Evolutionary conservation across 2,888 invertebrate genomes (phyloP).

Genomic region (Sepiola atlantica): DNA sequence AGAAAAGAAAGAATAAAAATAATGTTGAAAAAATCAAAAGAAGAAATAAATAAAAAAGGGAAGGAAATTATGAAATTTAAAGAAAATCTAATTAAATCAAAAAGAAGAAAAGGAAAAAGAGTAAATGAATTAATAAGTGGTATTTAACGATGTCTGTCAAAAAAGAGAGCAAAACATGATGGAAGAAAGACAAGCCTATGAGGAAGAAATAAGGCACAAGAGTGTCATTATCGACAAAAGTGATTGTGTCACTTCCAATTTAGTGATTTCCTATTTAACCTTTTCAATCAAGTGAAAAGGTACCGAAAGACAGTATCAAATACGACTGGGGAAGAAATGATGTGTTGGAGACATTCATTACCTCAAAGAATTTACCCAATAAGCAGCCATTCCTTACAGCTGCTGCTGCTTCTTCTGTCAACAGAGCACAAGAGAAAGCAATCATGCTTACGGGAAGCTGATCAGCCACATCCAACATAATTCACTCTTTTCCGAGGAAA

Average conservation of each 20-base stretch:
- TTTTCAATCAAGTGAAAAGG: constrained; percentile 20
- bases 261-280: constrained; percentile 11
- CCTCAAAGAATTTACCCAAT: not conserved
- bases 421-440: not conserved
- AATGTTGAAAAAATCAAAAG: not conserved
- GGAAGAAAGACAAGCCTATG: not conserved
- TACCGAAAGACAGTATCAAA: not conserved
- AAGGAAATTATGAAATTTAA: not conserved
- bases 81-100: not conserved
- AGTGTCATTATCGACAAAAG: not conserved
- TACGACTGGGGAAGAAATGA: not conserved
- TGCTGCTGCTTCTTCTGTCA: not conserved
- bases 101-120: not conserved
- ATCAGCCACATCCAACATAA: not conserved
- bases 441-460: not conserved
- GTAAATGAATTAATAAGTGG: not conserved
- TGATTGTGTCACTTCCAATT: not conserved
- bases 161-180: not conserved
- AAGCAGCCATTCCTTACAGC: not conserved
- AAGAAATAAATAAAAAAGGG: not conserved
- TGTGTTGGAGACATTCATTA: not conserved
- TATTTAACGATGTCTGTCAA: not conserved
- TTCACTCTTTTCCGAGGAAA: not conserved
- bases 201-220: not conserved
- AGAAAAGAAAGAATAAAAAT: not conserved